These are phyloP conservation scores for Nymphalis polychloros DNA, from an alignment of 2,888 invertebrate species.

Conservation along the genomic window DNA sequence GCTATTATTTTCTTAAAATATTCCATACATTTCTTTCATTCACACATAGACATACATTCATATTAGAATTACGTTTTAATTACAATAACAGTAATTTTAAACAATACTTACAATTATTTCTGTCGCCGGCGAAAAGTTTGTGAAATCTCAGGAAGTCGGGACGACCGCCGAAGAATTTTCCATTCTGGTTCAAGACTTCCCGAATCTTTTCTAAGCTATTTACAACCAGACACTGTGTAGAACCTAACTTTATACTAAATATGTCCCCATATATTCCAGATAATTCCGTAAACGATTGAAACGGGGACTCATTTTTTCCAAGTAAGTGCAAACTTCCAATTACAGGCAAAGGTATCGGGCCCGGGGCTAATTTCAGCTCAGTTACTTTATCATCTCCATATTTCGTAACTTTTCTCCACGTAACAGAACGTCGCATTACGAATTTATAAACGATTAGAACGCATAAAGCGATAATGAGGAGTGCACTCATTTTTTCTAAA, in stretches of 20 bases:
- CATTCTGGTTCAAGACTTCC: conserved; percentile 89
- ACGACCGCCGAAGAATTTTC: conserved; percentile 90
- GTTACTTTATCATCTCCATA: conserved; percentile 50
- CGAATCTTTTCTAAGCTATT: conserved; percentile 87
- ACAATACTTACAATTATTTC: conserved; percentile 91
- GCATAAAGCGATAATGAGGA: conserved; percentile 56
- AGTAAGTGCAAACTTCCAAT: conserved; percentile 87
- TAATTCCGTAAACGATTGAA: conserved; percentile 86
- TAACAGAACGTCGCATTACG: conserved; percentile 53
- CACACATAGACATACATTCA: too few species aligned
- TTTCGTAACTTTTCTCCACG: conserved; percentile 50
- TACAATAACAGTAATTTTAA: neutral
- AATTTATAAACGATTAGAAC: conserved; percentile 60
- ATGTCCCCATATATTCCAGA: conserved; percentile 87
- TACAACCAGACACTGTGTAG: conserved; percentile 86
- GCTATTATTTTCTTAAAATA: too few species aligned
- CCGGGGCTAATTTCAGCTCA: conserved; percentile 80
- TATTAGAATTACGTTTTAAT: too few species aligned
- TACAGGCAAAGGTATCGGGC: conserved; percentile 84
- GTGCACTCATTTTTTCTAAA: conserved; percentile 71
- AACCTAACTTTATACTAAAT: conserved; percentile 85
- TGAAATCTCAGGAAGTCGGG: conserved; percentile 91
- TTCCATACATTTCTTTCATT: too few species aligned
- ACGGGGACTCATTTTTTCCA: conserved; percentile 84
- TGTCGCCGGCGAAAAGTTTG: conserved; percentile 90